Base-by-base conservation (phyloP, 2,888 invertebrate species). In the Sphecodes monilicornis region DNA sequence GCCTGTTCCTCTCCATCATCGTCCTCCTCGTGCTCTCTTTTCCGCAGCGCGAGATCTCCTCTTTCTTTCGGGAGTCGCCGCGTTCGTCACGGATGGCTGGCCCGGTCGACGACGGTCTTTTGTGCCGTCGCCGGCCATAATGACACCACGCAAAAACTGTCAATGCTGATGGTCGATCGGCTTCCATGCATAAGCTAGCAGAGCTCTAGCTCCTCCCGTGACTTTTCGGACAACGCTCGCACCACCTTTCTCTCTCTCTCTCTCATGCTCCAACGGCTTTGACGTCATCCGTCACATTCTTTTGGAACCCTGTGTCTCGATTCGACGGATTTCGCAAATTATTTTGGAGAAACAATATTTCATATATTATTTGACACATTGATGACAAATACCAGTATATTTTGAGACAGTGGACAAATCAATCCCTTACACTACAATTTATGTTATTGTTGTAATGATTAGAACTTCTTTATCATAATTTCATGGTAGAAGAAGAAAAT, bases 141-240 rank as follows among this genome's bases (percentile, higher is more conserved):
- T 92, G 92, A 92, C 92, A 92, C 86, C 86, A 64, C 78, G 83
- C 89, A 91, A 92, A 91, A 92, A 91, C 92, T 91, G 92, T 91
- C 92, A 91, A 92, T 92, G 90, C 87, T 82, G 82, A 85, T 82
- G 82, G 57, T 76, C 87, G 91, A 91, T 91, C 91, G 86, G 88
- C 92, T 91, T 91, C 91, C 91, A 92, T 87, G 92, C 91, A 88
- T 91, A 89, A 87, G 89, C 73, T 78, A 64, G 6, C 64, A 18
- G 16, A 6, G 29, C 64, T n/a, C n/a, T 29, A 29, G 16, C 64
- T 64, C 64, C 64, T 32, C 29, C 29, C 64, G 64, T 50, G 50
- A 29, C 36, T 39, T 66, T 66, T 39, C 39, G 66, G 66, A 11
- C 39, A 11, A 22, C 22, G 66, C 0, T 32, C n/a, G n/a, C n/a